Evolutionary conservation across 2,888 invertebrate species (phyloP).

Genomic region (Drosophila nr. perissopoda): DNA sequence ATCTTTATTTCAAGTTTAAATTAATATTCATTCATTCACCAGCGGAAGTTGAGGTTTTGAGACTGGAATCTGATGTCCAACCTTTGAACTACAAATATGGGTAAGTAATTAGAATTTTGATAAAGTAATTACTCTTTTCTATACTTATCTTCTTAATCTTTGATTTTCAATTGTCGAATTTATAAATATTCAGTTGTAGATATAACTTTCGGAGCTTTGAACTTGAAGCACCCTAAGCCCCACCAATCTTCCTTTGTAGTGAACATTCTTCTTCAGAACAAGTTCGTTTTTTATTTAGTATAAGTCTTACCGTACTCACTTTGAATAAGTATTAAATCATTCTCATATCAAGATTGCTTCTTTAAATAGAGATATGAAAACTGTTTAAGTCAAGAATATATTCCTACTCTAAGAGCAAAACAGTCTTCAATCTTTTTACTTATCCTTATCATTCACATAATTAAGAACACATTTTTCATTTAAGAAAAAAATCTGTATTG

Average conservation of each 20-base stretch:
- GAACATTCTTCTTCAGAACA: not conserved
- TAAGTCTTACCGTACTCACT: too few relatives aligned
- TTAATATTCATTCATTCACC: slow-evolving; percentile 61
- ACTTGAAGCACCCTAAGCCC: not conserved
- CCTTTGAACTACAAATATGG: slow-evolving; percentile 85
- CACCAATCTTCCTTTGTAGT: not conserved
- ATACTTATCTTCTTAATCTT: not conserved
- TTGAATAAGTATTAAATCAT: too few relatives aligned
- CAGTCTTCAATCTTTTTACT: too few relatives aligned
- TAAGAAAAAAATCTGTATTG: too few relatives aligned
- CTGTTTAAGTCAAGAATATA: too few relatives aligned
- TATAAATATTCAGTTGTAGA: not conserved
- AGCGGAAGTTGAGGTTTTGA: not conserved
- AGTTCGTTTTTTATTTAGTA: too few relatives aligned
- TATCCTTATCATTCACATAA: too few relatives aligned
- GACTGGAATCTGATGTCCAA: slow-evolving; percentile 77
- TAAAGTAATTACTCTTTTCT: not conserved
- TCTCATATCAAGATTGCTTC: too few relatives aligned
- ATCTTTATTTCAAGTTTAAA: slow-evolving; percentile 34
- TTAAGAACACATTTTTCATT: too few relatives aligned
- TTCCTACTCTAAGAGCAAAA: too few relatives aligned
- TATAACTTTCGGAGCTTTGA: not conserved
- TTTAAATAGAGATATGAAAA: too few relatives aligned
- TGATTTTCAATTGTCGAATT: not conserved
- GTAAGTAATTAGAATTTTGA: slow-evolving; percentile 72